Conservation (phyloP, 1,140 invertebrate genomes). For the Trichomalopsis sarcophagae region DNA sequence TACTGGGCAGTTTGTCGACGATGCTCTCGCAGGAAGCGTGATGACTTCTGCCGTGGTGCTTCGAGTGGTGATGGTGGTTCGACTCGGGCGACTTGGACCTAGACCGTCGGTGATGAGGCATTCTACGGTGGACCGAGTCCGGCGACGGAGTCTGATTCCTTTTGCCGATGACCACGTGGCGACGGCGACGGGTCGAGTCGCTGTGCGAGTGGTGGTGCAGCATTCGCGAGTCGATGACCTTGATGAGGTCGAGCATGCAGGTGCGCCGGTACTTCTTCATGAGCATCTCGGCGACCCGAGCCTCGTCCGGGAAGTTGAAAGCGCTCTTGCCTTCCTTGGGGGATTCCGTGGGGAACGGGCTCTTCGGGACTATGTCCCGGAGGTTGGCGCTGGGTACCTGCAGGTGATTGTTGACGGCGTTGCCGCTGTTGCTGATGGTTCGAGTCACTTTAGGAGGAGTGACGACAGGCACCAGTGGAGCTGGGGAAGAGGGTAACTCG, state of each 20-base stretch:
- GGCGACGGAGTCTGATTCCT: conserved; percentile 34
- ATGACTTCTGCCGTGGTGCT: conserved; percentile 26
- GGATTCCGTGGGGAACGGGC: conserved; percentile 8
- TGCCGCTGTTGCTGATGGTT: background rate
- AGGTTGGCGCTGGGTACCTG: conserved; percentile 25
- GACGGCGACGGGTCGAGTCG: conserved; percentile 31
- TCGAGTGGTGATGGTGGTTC: conserved; percentile 3
- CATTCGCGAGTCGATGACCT: conserved; percentile 69
- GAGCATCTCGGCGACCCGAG: conserved; percentile 32
- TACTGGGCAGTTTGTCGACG: background rate
- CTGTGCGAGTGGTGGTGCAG: conserved; percentile 56
- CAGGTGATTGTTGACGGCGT: background rate
- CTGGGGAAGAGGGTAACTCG: background rate
- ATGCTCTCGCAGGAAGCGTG: conserved; percentile 29
- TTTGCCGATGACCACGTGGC: background rate
- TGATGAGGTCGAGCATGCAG: conserved; percentile 68
- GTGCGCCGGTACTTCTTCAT: conserved; percentile 57
- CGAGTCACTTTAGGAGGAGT: background rate
- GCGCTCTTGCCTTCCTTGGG: background rate
- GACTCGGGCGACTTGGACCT: conserved; percentile 33
- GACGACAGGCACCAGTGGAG: conserved; percentile 37
- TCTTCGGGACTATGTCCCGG: conserved; percentile 33
- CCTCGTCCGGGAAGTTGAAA: conserved; percentile 25
- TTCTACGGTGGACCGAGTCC: background rate
- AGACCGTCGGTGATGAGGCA: background rate